Percentiles rank a stretch among this genome's conserved stretches.
phyloP scores from a whole-genome alignment of 2,113 vertebrate genomes.

The Ellobius talpinus region DNA sequence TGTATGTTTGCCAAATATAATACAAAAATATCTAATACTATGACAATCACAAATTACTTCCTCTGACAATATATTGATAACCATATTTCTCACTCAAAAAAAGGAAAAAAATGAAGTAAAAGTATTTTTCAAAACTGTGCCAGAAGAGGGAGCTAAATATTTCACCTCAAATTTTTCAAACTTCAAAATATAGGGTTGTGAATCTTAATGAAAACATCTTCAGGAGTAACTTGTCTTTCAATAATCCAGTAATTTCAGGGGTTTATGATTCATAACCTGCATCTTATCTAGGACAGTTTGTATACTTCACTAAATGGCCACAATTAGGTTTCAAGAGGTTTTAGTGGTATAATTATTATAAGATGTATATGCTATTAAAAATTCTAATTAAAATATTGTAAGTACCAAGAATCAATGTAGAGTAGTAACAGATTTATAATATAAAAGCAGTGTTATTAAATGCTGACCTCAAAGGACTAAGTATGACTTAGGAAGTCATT shows the following conservation, averaged over 20 bases:
- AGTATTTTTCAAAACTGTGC: conserved; percentile 36
- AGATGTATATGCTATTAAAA: not conserved
- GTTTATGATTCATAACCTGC: not conserved
- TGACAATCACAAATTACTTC: conserved; percentile 8
- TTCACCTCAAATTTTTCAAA: conserved; percentile 22
- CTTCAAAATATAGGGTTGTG: not conserved
- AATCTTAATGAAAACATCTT: conserved; percentile 47
- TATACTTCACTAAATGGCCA: not conserved
- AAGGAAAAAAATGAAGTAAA: not conserved
- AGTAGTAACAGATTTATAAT: not conserved
- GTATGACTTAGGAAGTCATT: not conserved
- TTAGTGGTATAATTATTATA: not conserved
- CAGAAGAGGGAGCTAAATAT: conserved; percentile 78
- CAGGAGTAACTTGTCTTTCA: conserved; percentile 1
- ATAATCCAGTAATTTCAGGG: not conserved
- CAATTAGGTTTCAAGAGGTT: not conserved
- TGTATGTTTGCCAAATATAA: not conserved
- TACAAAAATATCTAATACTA: not conserved
- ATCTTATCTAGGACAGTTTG: not conserved
- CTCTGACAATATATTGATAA: not conserved
- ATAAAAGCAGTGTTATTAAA: not conserved
- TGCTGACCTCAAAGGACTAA: conserved; percentile 1
- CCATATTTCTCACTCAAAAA: conserved; percentile 21
- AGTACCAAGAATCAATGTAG: not conserved
- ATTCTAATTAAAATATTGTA: conserved; percentile 20